Evolutionary conservation across 2,888 invertebrate species (phyloP).

Genomic region (Ornithoptera priamus): DNA sequence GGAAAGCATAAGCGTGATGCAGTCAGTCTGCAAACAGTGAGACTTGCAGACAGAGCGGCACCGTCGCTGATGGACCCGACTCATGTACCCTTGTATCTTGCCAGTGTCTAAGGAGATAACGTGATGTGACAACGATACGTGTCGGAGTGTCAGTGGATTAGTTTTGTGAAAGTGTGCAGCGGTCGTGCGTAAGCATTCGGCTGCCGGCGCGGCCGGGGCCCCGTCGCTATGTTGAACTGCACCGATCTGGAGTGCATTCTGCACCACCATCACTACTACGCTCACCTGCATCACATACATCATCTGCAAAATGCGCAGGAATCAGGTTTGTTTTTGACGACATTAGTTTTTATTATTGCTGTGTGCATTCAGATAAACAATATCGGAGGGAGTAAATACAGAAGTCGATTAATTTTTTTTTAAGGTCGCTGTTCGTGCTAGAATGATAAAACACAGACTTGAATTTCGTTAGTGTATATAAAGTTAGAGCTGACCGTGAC

Average conservation of each 20-base stretch:
- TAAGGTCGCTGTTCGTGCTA: neutral
- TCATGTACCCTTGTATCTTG: conserved; percentile 48
- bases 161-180: conserved; percentile 78
- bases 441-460: conserved; percentile 35
- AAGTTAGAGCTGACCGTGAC: conserved; percentile 54
- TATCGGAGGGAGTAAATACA: neutral
- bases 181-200: conserved; percentile 65
- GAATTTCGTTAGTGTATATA: conserved; percentile 29
- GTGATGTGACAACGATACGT: conserved; percentile 77
- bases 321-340: conserved; percentile 63
- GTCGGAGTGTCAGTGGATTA: conserved; percentile 72
- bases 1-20: conserved; percentile 49
- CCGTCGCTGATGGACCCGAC: conserved; percentile 49
- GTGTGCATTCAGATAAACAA: neutral
- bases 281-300: conserved; percentile 85
- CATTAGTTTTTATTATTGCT: neutral
- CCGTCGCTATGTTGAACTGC: conserved; percentile 85
- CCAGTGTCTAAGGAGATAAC: conserved; percentile 67
- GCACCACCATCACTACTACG: conserved; percentile 87
- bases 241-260: conserved; percentile 88
- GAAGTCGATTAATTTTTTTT: neutral
- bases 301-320: conserved; percentile 84
- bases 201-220: conserved; percentile 56
- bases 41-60: conserved; percentile 66
- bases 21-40: conserved; percentile 37